phyloP scores from a whole-genome alignment of 2,888 invertebrate species.

The Leistus spinibarbis region DNA sequence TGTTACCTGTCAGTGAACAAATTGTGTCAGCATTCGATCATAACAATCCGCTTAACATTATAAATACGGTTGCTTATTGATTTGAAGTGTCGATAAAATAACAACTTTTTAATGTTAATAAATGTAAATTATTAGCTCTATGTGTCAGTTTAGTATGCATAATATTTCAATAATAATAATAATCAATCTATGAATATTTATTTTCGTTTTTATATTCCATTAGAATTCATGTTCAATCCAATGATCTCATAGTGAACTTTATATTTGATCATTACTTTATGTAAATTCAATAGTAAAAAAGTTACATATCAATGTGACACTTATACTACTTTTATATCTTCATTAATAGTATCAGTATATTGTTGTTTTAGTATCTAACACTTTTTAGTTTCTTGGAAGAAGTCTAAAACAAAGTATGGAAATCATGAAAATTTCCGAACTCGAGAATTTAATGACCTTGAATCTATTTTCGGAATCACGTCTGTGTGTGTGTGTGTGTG shows the following conservation, averaged over 20 bases:
- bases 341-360: neutral
- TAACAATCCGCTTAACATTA: neutral
- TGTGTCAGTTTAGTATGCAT: conserved; percentile 28
- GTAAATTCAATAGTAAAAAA: conserved; percentile 8
- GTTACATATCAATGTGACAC: neutral
- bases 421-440: no score
- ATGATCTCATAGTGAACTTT: conserved; percentile 34
- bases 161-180: conserved; percentile 27
- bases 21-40: neutral
- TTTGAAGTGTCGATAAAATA: conserved; percentile 24
- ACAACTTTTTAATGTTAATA: conserved; percentile 29
- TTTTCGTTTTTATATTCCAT: conserved; percentile 16
- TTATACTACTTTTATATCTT: neutral
- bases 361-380: neutral
- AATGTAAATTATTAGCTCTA: conserved; percentile 26
- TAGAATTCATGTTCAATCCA: conserved; percentile 15
- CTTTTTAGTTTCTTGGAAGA: neutral
- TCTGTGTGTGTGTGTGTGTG: neutral
- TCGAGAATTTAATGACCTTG: no score
- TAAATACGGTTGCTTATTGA: conserved; percentile 20
- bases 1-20: neutral
- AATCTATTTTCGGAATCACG: no score
- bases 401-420: no score
- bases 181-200: conserved; percentile 21
- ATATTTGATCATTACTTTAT: conserved; percentile 11